Conservation (phyloP, 2,888 invertebrate genomes). For the Gandaritis pyraliata region DNA sequence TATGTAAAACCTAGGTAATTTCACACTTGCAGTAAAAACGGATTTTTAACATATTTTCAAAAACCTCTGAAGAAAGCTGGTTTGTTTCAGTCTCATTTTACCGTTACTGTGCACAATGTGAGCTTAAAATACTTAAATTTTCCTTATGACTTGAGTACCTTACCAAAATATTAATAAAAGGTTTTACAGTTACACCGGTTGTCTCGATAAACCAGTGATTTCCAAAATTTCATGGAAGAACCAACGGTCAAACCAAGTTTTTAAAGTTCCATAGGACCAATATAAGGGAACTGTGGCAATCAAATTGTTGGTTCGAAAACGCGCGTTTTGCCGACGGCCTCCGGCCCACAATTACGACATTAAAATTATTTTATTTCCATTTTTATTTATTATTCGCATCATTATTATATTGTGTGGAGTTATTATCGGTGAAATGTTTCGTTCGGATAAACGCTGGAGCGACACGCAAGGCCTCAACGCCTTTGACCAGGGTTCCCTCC, state of each 20-base stretch:
- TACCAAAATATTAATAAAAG: too few species aligned
- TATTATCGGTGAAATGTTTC: slow-evolving; percentile 85
- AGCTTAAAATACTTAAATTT: too few species aligned
- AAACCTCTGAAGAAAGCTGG: too few species aligned
- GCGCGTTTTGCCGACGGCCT: slow-evolving; percentile 68
- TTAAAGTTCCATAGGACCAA: slow-evolving; percentile 70
- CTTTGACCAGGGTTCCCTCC: slow-evolving; percentile 62
- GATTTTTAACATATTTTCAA: too few species aligned
- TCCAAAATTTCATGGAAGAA: slow-evolving; percentile 46
- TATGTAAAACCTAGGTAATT: too few species aligned
- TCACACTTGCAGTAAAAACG: too few species aligned
- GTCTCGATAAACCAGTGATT: not conserved
- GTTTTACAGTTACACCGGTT: not conserved
- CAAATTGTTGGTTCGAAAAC: slow-evolving; percentile 69
- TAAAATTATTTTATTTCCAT: slow-evolving; percentile 84
- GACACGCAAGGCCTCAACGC: slow-evolving; percentile 73
- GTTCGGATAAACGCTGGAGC: slow-evolving; percentile 80
- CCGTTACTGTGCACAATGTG: too few species aligned
- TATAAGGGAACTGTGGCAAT: slow-evolving; percentile 68
- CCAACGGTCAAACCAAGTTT: slow-evolving; percentile 55
- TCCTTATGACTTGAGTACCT: too few species aligned
- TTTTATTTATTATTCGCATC: slow-evolving; percentile 85
- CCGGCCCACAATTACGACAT: slow-evolving; percentile 82
- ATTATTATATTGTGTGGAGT: slow-evolving; percentile 85
- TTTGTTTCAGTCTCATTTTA: too few species aligned